Percentiles rank a stretch among this genome's conserved stretches.
Evolutionary conservation across 2,888 invertebrate species (phyloP).

Genomic region (Palloptera scutellata): DNA sequence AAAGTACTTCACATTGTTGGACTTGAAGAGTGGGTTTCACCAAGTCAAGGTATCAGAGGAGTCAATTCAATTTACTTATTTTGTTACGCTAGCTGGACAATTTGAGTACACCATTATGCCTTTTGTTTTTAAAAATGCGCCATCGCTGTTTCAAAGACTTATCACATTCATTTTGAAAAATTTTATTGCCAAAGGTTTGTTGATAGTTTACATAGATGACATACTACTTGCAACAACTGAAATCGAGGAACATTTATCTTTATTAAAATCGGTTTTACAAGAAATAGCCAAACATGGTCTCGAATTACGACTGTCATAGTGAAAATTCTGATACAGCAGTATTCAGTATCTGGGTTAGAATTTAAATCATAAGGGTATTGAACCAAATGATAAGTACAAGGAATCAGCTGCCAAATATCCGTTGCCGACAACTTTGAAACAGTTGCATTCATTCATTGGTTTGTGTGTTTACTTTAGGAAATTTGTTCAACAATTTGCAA

Average conservation of each 20-base stretch:
- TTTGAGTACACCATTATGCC: constrained; percentile 35
- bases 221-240: constrained; percentile 28
- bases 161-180: not conserved
- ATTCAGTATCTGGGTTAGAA: constrained; percentile 31
- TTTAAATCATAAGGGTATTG: constrained; percentile 24
- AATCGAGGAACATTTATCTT: constrained; percentile 22
- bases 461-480: no score
- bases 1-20: constrained; percentile 37
- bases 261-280: constrained; percentile 23
- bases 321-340: constrained; percentile 18
- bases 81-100: constrained; percentile 40
- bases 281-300: constrained; percentile 15
- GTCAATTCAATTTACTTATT: constrained; percentile 31
- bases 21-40: constrained; percentile 40
- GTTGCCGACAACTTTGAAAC: constrained; percentile 11
- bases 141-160: not conserved
- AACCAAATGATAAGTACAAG: constrained; percentile 18
- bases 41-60: constrained; percentile 37
- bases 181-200: not conserved
- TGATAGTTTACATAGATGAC: constrained; percentile 31
- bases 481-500: constrained; percentile 27
- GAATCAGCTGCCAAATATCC: constrained; percentile 23
- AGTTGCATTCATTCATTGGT: no score
- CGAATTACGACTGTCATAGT: no score
- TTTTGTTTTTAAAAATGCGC: constrained; percentile 18